Evolutionary conservation across 2,113 vertebrate species (phyloP).

Genomic region (Piprites chloris): DNA sequence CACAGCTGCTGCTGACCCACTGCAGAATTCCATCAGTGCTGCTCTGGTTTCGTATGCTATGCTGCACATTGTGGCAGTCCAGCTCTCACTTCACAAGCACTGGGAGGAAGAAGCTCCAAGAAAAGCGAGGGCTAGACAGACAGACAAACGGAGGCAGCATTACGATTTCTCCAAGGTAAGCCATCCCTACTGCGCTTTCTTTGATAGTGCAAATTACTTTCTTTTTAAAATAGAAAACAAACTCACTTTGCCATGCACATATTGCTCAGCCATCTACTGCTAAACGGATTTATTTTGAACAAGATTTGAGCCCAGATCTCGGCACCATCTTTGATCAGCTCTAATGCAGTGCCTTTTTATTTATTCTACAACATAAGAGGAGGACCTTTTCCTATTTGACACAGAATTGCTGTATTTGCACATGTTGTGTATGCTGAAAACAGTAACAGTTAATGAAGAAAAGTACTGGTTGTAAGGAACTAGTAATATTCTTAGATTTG

Average conservation of each 20-base stretch:
- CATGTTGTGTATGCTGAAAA: conserved; percentile 56
- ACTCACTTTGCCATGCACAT: neutral
- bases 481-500: conserved; percentile 70
- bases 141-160: neutral
- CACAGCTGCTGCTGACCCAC: neutral
- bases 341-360: conserved; percentile 30
- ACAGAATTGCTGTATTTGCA: conserved; percentile 67
- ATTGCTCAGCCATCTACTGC: neutral
- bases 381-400: conserved; percentile 46
- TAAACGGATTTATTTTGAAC: conserved; percentile 40
- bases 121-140: neutral
- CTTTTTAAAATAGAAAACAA: neutral
- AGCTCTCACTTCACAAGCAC: neutral
- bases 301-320: conserved; percentile 1
- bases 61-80: neutral
- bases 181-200: neutral
- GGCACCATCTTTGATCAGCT: neutral
- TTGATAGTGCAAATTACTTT: neutral
- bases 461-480: conserved; percentile 69
- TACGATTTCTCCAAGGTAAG: neutral
- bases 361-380: conserved; percentile 4
- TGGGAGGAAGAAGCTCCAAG: neutral
- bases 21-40: neutral
- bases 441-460: conserved; percentile 75
- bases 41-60: neutral